Evolutionary conservation across 2,797 vertebrate genomes (phyloP), one percentile per base, ranked within the genome.

Genomic region (Hippoglossus hippoglossus): DNA sequence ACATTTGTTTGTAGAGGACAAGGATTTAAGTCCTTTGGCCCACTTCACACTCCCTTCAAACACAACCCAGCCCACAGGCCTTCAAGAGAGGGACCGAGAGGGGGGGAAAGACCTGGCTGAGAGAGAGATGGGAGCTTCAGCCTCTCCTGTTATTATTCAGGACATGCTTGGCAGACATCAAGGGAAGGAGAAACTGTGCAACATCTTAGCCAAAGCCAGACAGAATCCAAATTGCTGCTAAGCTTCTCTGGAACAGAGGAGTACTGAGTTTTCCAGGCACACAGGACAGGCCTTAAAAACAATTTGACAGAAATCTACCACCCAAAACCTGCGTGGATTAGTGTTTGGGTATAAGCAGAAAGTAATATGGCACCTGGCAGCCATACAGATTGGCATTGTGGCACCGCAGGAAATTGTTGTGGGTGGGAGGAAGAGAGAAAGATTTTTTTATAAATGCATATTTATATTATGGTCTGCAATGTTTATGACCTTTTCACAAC

Each of bases 131-230:
- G 36, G 52, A 74, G 47, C 66, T 71, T 73, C 70, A 68, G 55
- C 66, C 47, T 76, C 73, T 74, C 55, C 71, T 63, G 59, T 85
- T 83, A 75, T 86, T 75, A 88, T 82, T 82, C 77, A 70, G 72
- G 73, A 79, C 82, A 82, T 71, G 84, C 68, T 86, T 91, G 84
- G 75, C 82, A 87, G 71, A 44, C 10, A 31, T 58, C 49, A 57
- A 61, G 58, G 75, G 67, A 67, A 80, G 47, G 63, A 74, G 77
- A 80, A 72, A 77, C 62, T 70, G 83, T 85, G 66, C 75, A 77
- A 25, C n/a, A 69, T 68, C 65, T 46, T 59, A 77, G 76, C 73
- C 67, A 75, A 76, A 88, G 56, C 67, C 75, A 67, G 74, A 78
- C 67, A 31, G 24, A 65, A 61, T 87, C 78, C 67, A 90, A 87